phyloP scores from a whole-genome alignment of 2,888 invertebrate genomes.

The Helobdella robusta region DNA sequence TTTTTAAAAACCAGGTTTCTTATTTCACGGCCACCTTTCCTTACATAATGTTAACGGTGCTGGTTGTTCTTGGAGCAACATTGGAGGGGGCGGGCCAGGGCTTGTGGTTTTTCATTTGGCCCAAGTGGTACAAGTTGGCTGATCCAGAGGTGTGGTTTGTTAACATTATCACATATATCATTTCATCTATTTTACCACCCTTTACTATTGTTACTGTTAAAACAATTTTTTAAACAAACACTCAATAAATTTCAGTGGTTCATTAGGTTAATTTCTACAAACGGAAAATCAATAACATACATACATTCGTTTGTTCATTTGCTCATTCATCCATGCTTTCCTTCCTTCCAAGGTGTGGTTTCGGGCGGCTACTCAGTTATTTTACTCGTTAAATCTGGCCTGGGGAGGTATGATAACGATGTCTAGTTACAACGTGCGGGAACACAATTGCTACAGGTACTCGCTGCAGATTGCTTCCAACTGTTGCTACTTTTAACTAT shows the following conservation, averaged over 20 bases:
- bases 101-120: slow-evolving; percentile 34
- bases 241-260: too few relatives aligned
- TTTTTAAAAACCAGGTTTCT: too few relatives aligned
- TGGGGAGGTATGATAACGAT: slow-evolving; percentile 41
- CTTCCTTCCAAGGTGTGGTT: slow-evolving; percentile 33
- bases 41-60: slow-evolving; percentile 37
- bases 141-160: slow-evolving; percentile 34
- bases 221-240: too few relatives aligned
- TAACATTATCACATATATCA: too few relatives aligned
- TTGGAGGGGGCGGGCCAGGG: slow-evolving; percentile 33
- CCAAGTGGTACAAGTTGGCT: slow-evolving; percentile 30
- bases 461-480: too few relatives aligned
- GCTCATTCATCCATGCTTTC: too few relatives aligned
- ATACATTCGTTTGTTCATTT: too few relatives aligned
- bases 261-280: too few relatives aligned
- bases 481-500: too few relatives aligned
- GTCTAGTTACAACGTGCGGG: slow-evolving; percentile 38
- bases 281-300: too few relatives aligned
- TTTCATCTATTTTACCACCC: too few relatives aligned
- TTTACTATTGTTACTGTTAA: too few relatives aligned
- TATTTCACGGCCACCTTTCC: slow-evolving; percentile 37
- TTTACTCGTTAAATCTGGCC: slow-evolving; percentile 37
- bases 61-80: slow-evolving; percentile 35
- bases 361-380: slow-evolving; percentile 35
- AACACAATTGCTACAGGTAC: slow-evolving; percentile 37